These are phyloP conservation scores for Barnardius zonarius DNA, from an alignment of 2,113 vertebrate species.

Conservation along the genomic window DNA sequence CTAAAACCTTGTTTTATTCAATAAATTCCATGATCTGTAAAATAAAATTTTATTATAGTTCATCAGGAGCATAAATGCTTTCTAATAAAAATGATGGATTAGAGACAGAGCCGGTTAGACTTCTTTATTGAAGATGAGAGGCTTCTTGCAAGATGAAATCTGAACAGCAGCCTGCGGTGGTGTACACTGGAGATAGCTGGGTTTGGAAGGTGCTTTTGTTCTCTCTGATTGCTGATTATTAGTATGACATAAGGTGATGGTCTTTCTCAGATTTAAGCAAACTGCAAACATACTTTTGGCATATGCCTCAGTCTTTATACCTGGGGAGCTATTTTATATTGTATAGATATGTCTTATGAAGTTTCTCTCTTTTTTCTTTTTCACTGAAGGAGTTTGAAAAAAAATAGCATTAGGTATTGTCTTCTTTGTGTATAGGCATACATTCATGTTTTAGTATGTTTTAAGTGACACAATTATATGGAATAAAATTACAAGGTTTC, in stretches of 20 bases:
- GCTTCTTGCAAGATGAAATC: neutral
- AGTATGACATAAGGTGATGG: neutral
- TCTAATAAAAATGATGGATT: constrained; percentile 17
- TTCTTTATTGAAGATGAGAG: neutral
- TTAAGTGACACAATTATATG: neutral
- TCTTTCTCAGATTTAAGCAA: neutral
- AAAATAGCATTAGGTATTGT: neutral
- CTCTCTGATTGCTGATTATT: neutral
- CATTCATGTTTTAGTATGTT: neutral
- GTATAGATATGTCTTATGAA: neutral
- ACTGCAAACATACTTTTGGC: neutral
- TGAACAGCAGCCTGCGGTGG: neutral
- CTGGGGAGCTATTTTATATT: neutral
- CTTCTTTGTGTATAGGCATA: neutral
- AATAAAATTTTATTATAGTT: neutral
- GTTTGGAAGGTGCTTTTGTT: neutral
- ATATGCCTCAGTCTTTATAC: neutral
- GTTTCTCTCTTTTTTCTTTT: neutral
- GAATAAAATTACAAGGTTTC: neutral
- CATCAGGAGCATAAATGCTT: neutral
- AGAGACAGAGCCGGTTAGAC: neutral
- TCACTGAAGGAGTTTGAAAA: neutral
- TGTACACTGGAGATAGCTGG: neutral
- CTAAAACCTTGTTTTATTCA: neutral
- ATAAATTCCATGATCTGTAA: neutral